A percentile compares a stretch with the other conserved stretches of the same genome.
phyloP scores from a whole-genome alignment of 2,797 vertebrate genomes.

The Catamblyrhynchus diadema region DNA sequence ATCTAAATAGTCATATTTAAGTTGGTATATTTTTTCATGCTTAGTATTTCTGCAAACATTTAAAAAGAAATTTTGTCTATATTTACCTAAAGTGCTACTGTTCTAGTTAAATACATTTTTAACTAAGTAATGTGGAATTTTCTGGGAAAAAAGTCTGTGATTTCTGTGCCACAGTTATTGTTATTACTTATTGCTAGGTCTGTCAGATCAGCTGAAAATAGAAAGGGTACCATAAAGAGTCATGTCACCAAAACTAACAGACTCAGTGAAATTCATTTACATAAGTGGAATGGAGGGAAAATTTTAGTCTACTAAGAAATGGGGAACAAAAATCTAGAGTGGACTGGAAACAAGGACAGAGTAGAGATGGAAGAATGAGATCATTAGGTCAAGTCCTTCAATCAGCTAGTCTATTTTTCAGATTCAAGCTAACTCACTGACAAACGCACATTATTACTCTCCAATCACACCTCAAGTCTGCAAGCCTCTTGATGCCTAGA shows the following conservation, averaged over 20 bases:
- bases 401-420: slow-evolving; percentile 67
- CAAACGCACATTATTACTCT: slow-evolving; percentile 52
- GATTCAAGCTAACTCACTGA: slow-evolving; percentile 38
- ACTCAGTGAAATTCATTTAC: slow-evolving; percentile 37
- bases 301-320: not conserved
- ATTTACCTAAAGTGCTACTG: not conserved
- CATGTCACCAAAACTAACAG: not conserved
- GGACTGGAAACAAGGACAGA: slow-evolving; percentile 48
- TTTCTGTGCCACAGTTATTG: not conserved
- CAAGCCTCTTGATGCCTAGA: slow-evolving; percentile 52
- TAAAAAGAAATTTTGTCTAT: not conserved
- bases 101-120: not conserved
- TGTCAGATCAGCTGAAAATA: not conserved
- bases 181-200: not conserved
- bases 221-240: not conserved
- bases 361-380: slow-evolving; percentile 56
- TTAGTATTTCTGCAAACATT: not conserved
- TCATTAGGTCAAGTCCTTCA: slow-evolving; percentile 63
- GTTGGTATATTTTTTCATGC: not conserved
- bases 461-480: slow-evolving; percentile 59
- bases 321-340: slow-evolving; percentile 43
- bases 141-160: not conserved
- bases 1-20: not conserved
- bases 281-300: slow-evolving; percentile 19
- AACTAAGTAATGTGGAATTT: not conserved